Evolutionary conservation across 2,113 vertebrate genomes (phyloP).

Genomic region (Tetraodon nigroviridis): DNA sequence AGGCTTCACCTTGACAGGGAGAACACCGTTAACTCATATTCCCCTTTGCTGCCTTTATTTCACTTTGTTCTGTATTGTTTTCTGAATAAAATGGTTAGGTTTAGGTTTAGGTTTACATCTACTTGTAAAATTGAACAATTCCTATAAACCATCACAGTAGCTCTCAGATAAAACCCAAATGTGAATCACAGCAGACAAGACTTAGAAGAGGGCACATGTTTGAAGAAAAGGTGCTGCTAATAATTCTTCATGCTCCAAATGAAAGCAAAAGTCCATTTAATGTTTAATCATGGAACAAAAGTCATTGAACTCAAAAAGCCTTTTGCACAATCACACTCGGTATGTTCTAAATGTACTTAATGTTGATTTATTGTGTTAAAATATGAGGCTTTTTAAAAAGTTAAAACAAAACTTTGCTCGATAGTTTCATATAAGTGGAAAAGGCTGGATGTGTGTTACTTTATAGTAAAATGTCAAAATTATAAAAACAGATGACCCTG

Average conservation of each 20-base stretch:
- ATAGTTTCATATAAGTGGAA: background rate
- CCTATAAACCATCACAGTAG: no score
- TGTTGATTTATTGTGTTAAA: background rate
- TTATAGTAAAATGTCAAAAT: slow-evolving; percentile 47
- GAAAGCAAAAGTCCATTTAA: no score
- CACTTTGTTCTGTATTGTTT: slow-evolving; percentile 8
- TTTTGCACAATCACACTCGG: background rate
- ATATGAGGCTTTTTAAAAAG: background rate
- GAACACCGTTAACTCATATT: slow-evolving; percentile 31
- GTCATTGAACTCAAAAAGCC: no score
- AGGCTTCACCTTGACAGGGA: slow-evolving; percentile 52
- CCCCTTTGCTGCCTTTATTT: slow-evolving; percentile 27
- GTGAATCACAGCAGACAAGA: no score
- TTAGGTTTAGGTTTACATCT: no score
- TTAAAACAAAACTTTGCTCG: no score
- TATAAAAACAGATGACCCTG: slow-evolving; percentile 61
- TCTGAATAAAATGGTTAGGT: background rate
- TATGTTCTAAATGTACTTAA: background rate
- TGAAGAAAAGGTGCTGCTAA: background rate
- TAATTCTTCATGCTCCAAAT: no score
- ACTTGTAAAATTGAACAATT: no score
- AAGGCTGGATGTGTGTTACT: slow-evolving; percentile 21
- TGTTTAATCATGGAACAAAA: no score
- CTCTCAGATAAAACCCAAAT: no score
- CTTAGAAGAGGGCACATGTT: background rate